Conservation (phyloP, 2,113 vertebrate genomes). For the Solenodon paradoxus region DNA sequence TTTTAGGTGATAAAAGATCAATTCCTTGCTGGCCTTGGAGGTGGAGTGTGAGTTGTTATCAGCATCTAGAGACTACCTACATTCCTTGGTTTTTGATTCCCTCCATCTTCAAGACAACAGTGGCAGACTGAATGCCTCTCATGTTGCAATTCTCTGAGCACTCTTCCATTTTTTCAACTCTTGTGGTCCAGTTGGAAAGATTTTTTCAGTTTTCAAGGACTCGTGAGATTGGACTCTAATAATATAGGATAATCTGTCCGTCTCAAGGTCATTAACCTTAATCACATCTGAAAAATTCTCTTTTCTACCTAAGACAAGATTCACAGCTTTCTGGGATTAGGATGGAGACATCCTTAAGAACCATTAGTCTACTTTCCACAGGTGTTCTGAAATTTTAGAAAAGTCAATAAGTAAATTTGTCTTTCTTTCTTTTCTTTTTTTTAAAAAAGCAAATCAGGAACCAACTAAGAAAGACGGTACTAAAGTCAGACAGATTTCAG, state of each 20-base stretch:
- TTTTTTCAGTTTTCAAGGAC: neutral
- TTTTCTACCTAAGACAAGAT: neutral
- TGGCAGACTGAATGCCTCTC: neutral
- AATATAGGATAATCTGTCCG: neutral
- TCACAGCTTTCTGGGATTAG: neutral
- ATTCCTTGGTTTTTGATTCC: neutral
- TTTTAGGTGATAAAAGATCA: neutral
- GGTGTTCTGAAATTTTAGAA: neutral
- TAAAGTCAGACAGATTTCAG: neutral
- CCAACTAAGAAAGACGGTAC: neutral
- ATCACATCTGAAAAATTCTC: neutral
- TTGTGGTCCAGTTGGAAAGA: neutral
- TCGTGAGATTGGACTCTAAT: neutral
- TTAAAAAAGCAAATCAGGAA: neutral
- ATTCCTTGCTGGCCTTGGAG: neutral
- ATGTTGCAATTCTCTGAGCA: neutral
- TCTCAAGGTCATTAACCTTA: constrained; percentile 1
- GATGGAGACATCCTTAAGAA: neutral
- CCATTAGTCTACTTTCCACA: neutral
- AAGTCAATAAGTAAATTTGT: neutral
- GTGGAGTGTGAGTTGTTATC: neutral
- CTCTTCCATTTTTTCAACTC: neutral
- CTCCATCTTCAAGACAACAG: neutral
- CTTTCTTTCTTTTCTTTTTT: too few species aligned
- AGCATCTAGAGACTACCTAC: neutral